A percentile compares a stretch with the other conserved stretches of the same genome.
These are phyloP conservation scores for Ptilonorhynchus violaceus DNA, from an alignment of 2,113 vertebrate genomes.

Conservation along the genomic window DNA sequence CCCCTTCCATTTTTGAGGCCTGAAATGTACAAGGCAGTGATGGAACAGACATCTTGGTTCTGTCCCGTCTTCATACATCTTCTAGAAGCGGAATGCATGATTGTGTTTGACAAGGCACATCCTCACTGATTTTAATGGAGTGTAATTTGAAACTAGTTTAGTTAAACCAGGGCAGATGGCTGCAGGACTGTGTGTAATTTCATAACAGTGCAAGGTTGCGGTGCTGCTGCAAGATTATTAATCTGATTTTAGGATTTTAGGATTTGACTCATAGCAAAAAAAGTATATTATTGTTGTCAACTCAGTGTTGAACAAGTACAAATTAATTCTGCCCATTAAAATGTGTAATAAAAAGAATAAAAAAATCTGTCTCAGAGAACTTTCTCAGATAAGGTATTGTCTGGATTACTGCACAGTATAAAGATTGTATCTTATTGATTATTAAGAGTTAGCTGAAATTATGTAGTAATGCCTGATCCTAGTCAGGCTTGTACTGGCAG, in stretches of 20 bases:
- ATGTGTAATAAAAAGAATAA: neutral
- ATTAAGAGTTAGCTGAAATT: neutral
- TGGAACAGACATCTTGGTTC: neutral
- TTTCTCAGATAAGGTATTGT: neutral
- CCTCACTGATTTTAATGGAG: neutral
- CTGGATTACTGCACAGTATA: neutral
- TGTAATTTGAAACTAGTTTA: constrained; percentile 10
- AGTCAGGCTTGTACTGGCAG: neutral
- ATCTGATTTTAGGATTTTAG: neutral
- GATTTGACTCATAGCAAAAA: neutral
- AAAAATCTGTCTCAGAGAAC: neutral
- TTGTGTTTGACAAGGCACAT: neutral
- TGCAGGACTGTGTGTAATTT: neutral
- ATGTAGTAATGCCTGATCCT: neutral
- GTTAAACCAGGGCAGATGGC: neutral
- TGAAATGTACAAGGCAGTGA: neutral
- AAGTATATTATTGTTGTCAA: neutral
- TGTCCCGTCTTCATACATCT: neutral
- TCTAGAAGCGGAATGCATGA: neutral
- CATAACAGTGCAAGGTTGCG: neutral
- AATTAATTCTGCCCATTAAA: neutral
- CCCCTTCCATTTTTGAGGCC: neutral
- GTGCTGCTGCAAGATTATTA: neutral
- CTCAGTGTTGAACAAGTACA: neutral
- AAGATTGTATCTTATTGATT: neutral